Conservation (phyloP, 2,888 invertebrate genomes). For the Lithophane socia region DNA sequence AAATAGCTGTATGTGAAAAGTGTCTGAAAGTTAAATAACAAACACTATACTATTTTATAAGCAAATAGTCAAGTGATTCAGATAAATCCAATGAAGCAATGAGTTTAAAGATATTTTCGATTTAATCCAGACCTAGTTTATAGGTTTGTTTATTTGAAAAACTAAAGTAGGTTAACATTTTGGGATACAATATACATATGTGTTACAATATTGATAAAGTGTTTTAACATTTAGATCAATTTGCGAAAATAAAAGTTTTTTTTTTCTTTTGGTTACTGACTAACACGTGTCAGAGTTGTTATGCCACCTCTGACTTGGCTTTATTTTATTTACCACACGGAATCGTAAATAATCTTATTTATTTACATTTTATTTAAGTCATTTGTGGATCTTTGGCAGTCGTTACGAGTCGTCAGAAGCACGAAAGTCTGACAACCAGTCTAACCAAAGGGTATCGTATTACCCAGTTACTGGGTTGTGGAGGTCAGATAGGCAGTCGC, state of each 20-base stretch:
- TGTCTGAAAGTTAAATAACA: neutral
- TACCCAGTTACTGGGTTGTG: too few species aligned
- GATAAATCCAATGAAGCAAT: conserved; percentile 4
- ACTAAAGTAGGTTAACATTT: conserved; percentile 26
- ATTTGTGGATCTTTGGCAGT: too few species aligned
- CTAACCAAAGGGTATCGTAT: too few species aligned
- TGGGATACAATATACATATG: neutral
- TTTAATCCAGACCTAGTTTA: conserved; percentile 29
- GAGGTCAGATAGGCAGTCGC: too few species aligned
- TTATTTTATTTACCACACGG: too few species aligned
- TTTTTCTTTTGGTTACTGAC: too few species aligned
- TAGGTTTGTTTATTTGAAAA: conserved; percentile 21
- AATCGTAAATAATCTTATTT: neutral
- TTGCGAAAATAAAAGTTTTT: too few species aligned
- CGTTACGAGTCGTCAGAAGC: too few species aligned
- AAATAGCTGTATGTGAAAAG: neutral
- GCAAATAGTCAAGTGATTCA: too few species aligned
- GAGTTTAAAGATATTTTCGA: conserved; percentile 4
- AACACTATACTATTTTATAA: neutral
- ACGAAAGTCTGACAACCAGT: too few species aligned
- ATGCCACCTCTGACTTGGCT: too few species aligned
- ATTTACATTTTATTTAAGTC: neutral
- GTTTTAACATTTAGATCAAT: neutral
- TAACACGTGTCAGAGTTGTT: too few species aligned
- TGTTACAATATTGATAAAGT: neutral